phyloP scores from a whole-genome alignment of 1,140 invertebrate species.

The Drosophila fuyamai region DNA sequence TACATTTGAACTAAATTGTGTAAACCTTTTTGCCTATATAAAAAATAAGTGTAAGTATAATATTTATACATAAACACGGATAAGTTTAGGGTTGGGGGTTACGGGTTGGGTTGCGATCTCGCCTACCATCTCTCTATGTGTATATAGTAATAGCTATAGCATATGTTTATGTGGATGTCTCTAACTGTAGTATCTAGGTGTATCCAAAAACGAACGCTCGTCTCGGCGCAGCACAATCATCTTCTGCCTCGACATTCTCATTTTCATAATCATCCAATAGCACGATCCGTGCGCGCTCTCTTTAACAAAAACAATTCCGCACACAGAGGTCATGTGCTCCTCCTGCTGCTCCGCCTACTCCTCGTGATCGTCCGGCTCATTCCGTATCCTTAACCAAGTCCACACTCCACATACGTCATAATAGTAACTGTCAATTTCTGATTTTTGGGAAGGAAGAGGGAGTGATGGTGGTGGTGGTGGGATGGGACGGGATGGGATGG shows the following conservation, averaged over 20 bases:
- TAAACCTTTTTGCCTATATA: constrained; percentile 79
- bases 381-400: constrained; percentile 17
- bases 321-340: constrained; percentile 9
- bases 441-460: not conserved
- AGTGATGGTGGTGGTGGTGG: constrained; percentile 17
- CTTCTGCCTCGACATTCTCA: constrained; percentile 6
- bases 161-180: constrained; percentile 62
- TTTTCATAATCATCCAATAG: constrained; percentile 18
- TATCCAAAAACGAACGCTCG: constrained; percentile 71
- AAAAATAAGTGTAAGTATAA: constrained; percentile 74
- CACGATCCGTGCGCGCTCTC: constrained; percentile 33
- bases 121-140: constrained; percentile 37
- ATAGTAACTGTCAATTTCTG: constrained; percentile 66
- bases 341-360: constrained; percentile 8
- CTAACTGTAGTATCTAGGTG: constrained; percentile 68
- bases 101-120: constrained; percentile 13
- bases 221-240: constrained; percentile 33
- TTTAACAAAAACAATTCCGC: constrained; percentile 69
- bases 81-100: constrained; percentile 17
- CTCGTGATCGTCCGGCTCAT: constrained; percentile 13
- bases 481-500: constrained; percentile 25
- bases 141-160: constrained; percentile 65
- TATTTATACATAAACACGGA: constrained; percentile 74
- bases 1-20: constrained; percentile 82
- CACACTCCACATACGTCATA: constrained; percentile 42